Conservation (phyloP, 30 jellyfish, hydroid and myxozoan genomes). For the Phacellophora camtschatica region DNA sequence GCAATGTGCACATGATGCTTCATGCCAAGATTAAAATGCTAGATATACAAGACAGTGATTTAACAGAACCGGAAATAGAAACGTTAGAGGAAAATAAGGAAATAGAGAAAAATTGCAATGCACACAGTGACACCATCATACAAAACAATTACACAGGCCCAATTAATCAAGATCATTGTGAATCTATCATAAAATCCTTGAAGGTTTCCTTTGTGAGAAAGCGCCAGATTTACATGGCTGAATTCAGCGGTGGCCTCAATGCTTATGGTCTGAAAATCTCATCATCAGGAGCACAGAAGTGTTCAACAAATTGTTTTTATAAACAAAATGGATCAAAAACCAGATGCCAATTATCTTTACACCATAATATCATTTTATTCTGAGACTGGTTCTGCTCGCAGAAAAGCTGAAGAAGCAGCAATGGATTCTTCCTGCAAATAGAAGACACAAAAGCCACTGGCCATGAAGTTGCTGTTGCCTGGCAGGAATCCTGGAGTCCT, state of each 20-base stretch:
- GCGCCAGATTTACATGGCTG: conserved; percentile 10
- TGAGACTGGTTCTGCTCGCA: conserved; percentile 7
- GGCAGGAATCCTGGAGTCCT: not conserved
- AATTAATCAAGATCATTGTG: conserved; percentile 31
- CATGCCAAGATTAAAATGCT: not conserved
- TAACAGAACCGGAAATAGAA: not conserved
- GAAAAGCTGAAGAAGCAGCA: conserved; percentile 7
- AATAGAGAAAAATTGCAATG: not conserved
- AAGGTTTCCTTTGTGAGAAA: conserved; percentile 27
- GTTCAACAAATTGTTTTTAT: conserved; percentile 12
- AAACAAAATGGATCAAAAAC: conserved; percentile 2
- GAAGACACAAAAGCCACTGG: conserved; percentile 7
- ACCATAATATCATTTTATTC: not conserved
- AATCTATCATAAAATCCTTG: conserved; percentile 27
- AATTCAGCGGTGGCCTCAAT: not conserved
- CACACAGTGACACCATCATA: conserved; percentile 37
- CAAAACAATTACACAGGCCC: conserved; percentile 53
- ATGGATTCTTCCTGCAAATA: conserved; percentile 12
- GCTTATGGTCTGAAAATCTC: not conserved
- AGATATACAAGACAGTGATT: conserved; percentile 22
- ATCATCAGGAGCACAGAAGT: conserved; percentile 15
- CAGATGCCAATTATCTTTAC: not conserved
- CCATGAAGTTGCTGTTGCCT: conserved; percentile 27
- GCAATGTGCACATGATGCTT: conserved; percentile 31
- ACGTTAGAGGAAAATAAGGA: not conserved